Base-by-base conservation (phyloP, 64 coral and sea anemone genomes). In the Montipora sp. region DNA sequence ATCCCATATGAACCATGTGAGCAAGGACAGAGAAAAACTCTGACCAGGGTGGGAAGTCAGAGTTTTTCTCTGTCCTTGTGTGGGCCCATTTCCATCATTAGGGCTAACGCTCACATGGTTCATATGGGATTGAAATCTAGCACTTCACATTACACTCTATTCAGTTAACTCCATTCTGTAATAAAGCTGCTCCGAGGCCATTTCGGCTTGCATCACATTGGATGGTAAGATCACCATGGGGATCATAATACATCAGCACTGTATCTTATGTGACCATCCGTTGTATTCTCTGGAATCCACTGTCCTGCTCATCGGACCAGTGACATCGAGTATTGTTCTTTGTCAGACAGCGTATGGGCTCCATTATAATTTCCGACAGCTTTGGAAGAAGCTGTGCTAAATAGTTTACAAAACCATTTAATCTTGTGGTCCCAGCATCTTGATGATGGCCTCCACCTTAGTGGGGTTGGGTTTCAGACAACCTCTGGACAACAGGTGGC, bases 121-220 rank as follows among this genome's bases (percentile, higher is more conserved):
- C n/a, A n/a, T n/a, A n/a, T n/a, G n/a, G n/a, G n/a, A n/a, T n/a
- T n/a, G n/a, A n/a, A n/a, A n/a, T n/a, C n/a, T n/a, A n/a, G n/a
- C n/a, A n/a, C n/a, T n/a, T n/a, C n/a, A n/a, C n/a, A n/a, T n/a
- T n/a, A n/a, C n/a, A n/a, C n/a, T n/a, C n/a, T n/a, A n/a, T n/a
- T n/a, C n/a, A n/a, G n/a, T n/a, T n/a, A n/a, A n/a, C n/a, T n/a
- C 59, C 44, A 24, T 55, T 68, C 83, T 55, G 21, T 69, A 10
- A 36, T 36, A 36, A 36, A 36, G 1, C 36, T 36, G 36, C 36
- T 36, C 36, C 36, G 36, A 36, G 36, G 13, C 61, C 43, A 9
- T 16, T 86, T 13, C 71, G 23, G 59, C 83, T 86, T 47, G 83
- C 83, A 47, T 86, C 61, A 66, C 82, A 85, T 5, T 86, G 60